phyloP scores from a whole-genome alignment of 2,888 invertebrate genomes.

The Erebia palarica region DNA sequence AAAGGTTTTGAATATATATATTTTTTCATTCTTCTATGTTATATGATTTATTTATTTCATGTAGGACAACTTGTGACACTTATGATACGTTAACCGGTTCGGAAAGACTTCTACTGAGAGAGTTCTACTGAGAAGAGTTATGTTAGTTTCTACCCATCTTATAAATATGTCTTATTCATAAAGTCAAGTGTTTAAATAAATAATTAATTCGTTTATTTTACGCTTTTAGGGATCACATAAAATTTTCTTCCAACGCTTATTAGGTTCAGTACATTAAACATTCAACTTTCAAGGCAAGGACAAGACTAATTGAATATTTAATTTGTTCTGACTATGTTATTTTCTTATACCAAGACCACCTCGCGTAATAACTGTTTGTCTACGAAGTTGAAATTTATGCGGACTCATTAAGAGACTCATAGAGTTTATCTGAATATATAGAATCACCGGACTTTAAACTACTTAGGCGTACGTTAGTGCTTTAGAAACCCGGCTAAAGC shows the following conservation, averaged over 20 bases:
- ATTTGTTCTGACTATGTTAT: constrained; percentile 20
- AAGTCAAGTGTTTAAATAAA: constrained; percentile 5
- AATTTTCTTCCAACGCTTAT: constrained; percentile 10
- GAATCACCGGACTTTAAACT: too few relatives aligned
- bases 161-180: constrained; percentile 14
- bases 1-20: constrained; percentile 46
- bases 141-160: background rate
- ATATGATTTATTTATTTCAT: too few relatives aligned
- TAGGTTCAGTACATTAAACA: constrained; percentile 61
- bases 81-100: too few relatives aligned
- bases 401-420: constrained; percentile 6
- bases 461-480: too few relatives aligned
- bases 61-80: too few relatives aligned
- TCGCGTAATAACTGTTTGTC: constrained; percentile 17
- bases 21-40: too few relatives aligned
- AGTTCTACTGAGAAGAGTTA: too few relatives aligned
- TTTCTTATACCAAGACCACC: constrained; percentile 20
- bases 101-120: too few relatives aligned
- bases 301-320: constrained; percentile 26
- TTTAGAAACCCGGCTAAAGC: too few relatives aligned
- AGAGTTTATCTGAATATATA: background rate
- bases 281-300: constrained; percentile 50
- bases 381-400: constrained; percentile 16
- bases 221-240: constrained; percentile 16
- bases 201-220: background rate